These are phyloP conservation scores for Kryptopterus vitreolus DNA, from an alignment of 2,797 vertebrate genomes.

Conservation along the genomic window DNA sequence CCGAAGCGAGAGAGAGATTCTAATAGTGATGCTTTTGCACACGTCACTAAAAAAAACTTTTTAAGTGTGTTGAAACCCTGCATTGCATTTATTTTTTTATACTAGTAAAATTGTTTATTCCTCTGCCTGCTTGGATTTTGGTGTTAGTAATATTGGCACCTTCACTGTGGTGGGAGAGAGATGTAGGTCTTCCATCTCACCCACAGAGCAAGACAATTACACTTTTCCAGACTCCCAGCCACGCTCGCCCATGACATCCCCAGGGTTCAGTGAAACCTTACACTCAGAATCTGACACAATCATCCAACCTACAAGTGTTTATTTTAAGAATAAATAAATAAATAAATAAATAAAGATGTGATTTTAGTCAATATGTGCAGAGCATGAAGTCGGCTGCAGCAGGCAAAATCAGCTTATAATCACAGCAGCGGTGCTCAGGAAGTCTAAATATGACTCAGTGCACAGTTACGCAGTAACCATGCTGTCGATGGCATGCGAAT, in stretches of 20 bases:
- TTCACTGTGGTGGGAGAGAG: not conserved
- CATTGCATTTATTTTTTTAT: not conserved
- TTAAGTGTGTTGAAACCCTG: not conserved
- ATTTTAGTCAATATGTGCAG: not conserved
- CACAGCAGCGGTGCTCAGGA: not conserved
- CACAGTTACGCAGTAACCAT: constrained; percentile 12
- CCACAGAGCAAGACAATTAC: constrained; percentile 1
- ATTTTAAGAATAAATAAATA: no score
- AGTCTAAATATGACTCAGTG: not conserved
- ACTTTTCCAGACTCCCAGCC: not conserved
- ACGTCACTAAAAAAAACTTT: no score
- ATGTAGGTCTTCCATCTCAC: constrained; percentile 1
- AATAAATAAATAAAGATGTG: not conserved
- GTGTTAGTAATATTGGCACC: constrained; percentile 4
- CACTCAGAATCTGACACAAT: not conserved
- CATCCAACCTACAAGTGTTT: not conserved
- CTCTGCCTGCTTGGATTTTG: not conserved
- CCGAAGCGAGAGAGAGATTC: no score
- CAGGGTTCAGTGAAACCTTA: constrained; percentile 6
- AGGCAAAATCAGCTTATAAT: not conserved
- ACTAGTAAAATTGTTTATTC: not conserved
- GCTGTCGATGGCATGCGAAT: not conserved
- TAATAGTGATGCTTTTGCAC: no score
- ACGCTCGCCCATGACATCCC: not conserved
- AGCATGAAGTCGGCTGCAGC: not conserved